These are phyloP conservation scores for Lonchura striata DNA, from an alignment of 2,113 vertebrate genomes.

Conservation along the genomic window DNA sequence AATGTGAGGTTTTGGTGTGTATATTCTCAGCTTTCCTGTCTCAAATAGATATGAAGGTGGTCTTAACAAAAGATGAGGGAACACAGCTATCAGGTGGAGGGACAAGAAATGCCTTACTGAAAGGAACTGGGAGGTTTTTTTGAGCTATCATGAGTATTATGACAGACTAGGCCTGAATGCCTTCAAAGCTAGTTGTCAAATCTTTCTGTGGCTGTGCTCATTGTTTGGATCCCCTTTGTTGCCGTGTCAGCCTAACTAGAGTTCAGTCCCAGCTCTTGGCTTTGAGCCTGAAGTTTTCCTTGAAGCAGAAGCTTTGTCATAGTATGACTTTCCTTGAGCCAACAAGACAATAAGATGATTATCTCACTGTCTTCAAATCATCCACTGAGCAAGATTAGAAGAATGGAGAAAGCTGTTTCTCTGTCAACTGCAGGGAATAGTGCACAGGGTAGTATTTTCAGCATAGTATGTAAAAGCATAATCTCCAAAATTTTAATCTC, in stretches of 20 bases:
- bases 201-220: background rate
- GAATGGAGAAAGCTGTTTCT: background rate
- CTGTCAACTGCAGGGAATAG: background rate
- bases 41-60: fast-evolving
- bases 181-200: background rate
- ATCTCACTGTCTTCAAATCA: background rate
- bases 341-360: background rate
- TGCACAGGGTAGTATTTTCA: background rate
- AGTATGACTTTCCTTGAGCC: background rate
- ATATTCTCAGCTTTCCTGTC: background rate
- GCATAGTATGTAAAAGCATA: background rate
- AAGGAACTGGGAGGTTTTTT: background rate
- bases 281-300: background rate
- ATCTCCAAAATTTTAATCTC: background rate
- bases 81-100: background rate
- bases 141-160: background rate
- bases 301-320: conserved; percentile 6
- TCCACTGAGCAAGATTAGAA: background rate
- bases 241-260: background rate
- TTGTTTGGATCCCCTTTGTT: background rate
- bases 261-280: background rate
- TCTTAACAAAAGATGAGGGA: background rate
- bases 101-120: background rate
- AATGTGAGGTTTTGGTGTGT: background rate
- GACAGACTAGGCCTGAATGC: background rate